Evolutionary conservation across 2,797 vertebrate species (phyloP), one percentile per base, ranked within the genome.

Genomic region (Crax fasciolata): DNA sequence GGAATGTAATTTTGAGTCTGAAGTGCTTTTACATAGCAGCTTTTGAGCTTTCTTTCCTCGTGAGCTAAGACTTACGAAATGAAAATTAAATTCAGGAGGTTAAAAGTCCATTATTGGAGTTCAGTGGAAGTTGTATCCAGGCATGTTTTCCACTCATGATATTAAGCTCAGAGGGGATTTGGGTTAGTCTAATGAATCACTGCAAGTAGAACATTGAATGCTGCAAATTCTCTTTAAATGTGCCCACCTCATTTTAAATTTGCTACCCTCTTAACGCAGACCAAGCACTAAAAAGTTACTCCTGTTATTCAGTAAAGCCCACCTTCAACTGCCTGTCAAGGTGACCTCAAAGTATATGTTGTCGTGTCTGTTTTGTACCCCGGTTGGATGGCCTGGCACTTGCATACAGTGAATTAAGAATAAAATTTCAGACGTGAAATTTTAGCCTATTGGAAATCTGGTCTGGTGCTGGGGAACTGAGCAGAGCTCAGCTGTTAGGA

Each of bases 401-500:
- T 83, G 44, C 52, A 41, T 0, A 1, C 55, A 38, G n/a, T 71
- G 55, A 76, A 79, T 70, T 59, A 52, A 85, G 63, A 76, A 57
- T 46, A 17, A 87, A 95, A 82, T 68, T 71, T 65, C 49, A 68
- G 85, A 82, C 85, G 62, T 58, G 54, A 88, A 90, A 84, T 71
- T 70, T 15, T 80, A 59, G 20, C 10, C 38, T 87, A 25, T 18
- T 11, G 49, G 72, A 39, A 46, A 2, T 61, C 32, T 52, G 52
- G 17, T 84, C 76, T 91, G 87, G 75, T 71, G 17, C 30, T 32
- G 54, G 25, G 49, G 49, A 83, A 2, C 27, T 54, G 73, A n/a
- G 65, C 21, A 80, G 61, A 72, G 39, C 25, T 67, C 9, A 74
- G 9, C 13, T 43, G 35, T 61, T 17, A 0, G 11, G 19, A 43